Base-by-base conservation (phyloP, 2,797 vertebrate genomes). In the Xenopus petersii region DNA sequence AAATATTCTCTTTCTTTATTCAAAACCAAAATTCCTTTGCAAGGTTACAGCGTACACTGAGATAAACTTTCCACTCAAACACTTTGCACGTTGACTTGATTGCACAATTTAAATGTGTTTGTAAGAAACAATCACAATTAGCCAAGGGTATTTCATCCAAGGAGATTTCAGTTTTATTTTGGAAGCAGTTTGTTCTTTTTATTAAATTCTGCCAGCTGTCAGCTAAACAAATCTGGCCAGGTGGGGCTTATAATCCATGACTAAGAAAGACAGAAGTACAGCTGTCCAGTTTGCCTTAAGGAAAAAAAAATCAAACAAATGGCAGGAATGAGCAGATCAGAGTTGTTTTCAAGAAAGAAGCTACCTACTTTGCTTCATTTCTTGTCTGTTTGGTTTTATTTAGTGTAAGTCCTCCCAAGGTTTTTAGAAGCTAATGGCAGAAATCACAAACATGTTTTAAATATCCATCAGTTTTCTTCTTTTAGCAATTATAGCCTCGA, bases 121-220 rank as follows among this genome's bases (percentile, higher is more conserved):
- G 77, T 77, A 74, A 75, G 77, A 77, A 81, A 85, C 79, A 80
- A 81, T 73, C 56, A 30, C 49, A 86, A 83, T 81, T 78, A 54
- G 74, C 48, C 65, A 86, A 88, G 83, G 80, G 80, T 87, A 84
- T 84, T 89, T 80, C 84, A 83, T 88, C 85, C 84, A 87, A 86
- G 87, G 90, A 91, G 86, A 88, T 87, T 83, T 89, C 80, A 0
- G 84, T 85, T 82, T 90, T 91, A 86, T 87, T 84, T 83, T 86
- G 84, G 84, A 89, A 88, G 85, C 89, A 86, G 86, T 92, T 89
- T 89, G 87, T 86, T 89, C 87, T 89, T 90, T 92, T 91, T 89
- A 90, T 92, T 92, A 90, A 90, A 89, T 91, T 91, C 88, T 90
- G 88, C 91, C 91, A 93, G 91, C 91, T 93, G 91, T 92, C 91